Evolutionary conservation across 2,797 vertebrate species (phyloP), one percentile per base, ranked within the genome.

Genomic region (Alfaro cultratus): DNA sequence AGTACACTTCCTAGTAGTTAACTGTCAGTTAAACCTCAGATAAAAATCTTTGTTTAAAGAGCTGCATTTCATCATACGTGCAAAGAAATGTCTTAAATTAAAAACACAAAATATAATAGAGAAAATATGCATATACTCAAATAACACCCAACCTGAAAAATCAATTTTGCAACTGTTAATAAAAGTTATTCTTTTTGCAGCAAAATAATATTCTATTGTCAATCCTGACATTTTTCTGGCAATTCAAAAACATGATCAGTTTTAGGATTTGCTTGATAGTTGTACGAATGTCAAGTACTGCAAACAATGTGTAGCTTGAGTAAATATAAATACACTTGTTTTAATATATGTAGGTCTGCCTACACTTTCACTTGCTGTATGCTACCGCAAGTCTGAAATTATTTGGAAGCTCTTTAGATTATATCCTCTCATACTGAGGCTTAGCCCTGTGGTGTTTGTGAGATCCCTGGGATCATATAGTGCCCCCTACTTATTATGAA

Each of bases 401-500:
- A 83, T 86, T 81, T 75, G 73, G 73, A 83, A 83, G 80, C 80
- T 85, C 64, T 83, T 90, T 77, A 83, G 89, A 93, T 92, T 80
- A 90, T 80, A 93, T 88, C 88, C 86, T 80, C 86, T 92, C 86
- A 88, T 84, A 88, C 81, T 64, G 77, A 85, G 87, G 92, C 89
- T 94, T 90, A 94, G 90, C 86, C 84, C 79, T 86, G 85, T 88
- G 77, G 80, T 86, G 88, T 92, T 92, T 88, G 78, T 87, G 79
- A 78, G 86, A 93, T 94, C 89, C 87, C 80, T 83, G 79, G 88
- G 84, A 93, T 92, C 85, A 85, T 84, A 80, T 76, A 84, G 77
- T 81, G 82, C 89, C 88, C 80, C 83, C 83, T 89, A 78, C 88
- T 93, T 90, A 93, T 95, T 94, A 95, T 77, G 81, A 91, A 89